Evolutionary conservation across 2,113 vertebrate genomes (phyloP), one percentile per base, ranked within the genome.

Genomic region (Acrocephalus kingi): DNA sequence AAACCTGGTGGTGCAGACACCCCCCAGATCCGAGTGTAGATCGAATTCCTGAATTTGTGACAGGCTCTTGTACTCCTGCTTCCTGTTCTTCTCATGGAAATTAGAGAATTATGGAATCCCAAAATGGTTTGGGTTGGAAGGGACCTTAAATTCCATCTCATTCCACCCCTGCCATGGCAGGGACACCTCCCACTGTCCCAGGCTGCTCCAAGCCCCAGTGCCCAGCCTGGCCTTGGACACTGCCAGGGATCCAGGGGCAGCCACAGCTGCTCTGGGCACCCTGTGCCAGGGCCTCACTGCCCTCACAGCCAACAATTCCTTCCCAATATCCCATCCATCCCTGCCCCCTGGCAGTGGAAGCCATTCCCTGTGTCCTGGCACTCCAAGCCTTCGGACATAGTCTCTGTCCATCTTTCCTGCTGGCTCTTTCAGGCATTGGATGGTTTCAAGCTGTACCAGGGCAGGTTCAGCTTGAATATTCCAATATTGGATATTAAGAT

Each of bases 71-170:
- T 37, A 14, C 11, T 52, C 61, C 12, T 49, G 4, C 30, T 68
- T 48, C 10, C 0, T 59, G 23, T 46, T 48, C 31, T 75, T 46
- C 37, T 67, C 17, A 3, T 35, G 52, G 31, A 67, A 51, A 68
- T 25, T 23, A 49, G 30, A 82, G 14, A 48, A 33, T 58, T 24
- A 49, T 6, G 10, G 43, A 66, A 20, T 43, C 31, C 17, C 20
- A 17, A 45, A 30, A 11, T 37, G 2, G 37, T 25, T 43, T 68
- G 25, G 7, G 37, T 7, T 20, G 72, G 27, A 6, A 68, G 31
- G 1, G 4, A 43, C 9, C 4, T 67, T 1, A 41, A 35, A 58
- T 2, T 1, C 1, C 52, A 43, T 9, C 30, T 8, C 7, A 4
- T n/a, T 0, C 22, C 80, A 41, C 12, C 37, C 31, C 37, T 52